These are phyloP conservation scores for Masnerella sp. DNA, from an alignment of 2,888 invertebrate species.

Conservation along the genomic window DNA sequence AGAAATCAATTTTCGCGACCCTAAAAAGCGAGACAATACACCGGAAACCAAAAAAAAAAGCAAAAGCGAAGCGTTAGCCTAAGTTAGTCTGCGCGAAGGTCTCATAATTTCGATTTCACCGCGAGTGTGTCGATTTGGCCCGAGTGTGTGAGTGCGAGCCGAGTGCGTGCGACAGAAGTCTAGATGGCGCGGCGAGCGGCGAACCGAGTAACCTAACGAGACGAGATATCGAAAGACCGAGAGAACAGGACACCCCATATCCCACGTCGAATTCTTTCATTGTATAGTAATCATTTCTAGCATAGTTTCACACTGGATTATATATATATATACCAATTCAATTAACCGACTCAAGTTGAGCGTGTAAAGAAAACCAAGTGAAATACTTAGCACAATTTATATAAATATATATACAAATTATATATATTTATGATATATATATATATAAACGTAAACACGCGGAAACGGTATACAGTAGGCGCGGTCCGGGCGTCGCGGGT, in stretches of 20 bases:
- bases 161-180: slow-evolving; percentile 30
- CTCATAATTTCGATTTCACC: slow-evolving; percentile 53
- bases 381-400: slow-evolving; percentile 75
- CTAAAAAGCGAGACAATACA: too few species aligned
- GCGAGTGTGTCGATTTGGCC: slow-evolving; percentile 48
- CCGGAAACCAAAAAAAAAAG: slow-evolving; percentile 1
- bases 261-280: slow-evolving; percentile 74
- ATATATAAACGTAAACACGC: slow-evolving; percentile 38
- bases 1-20: too few species aligned
- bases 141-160: slow-evolving; percentile 33
- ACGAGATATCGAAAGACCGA: slow-evolving; percentile 63
- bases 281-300: slow-evolving; percentile 77
- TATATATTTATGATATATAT: slow-evolving; percentile 25
- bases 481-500: background rate
- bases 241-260: slow-evolving; percentile 67
- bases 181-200: too few species aligned
- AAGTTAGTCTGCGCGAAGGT: slow-evolving; percentile 38
- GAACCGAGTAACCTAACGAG: slow-evolving; percentile 61
- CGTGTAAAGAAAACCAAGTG: slow-evolving; percentile 71
- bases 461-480: slow-evolving; percentile 57
- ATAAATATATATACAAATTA: slow-evolving; percentile 43
- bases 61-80: slow-evolving; percentile 38
- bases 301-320: slow-evolving; percentile 75
- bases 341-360: slow-evolving; percentile 74
- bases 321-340: slow-evolving; percentile 65